Conservation (phyloP, 2,888 invertebrate genomes). For the Rhopalosiphum nymphaeae region DNA sequence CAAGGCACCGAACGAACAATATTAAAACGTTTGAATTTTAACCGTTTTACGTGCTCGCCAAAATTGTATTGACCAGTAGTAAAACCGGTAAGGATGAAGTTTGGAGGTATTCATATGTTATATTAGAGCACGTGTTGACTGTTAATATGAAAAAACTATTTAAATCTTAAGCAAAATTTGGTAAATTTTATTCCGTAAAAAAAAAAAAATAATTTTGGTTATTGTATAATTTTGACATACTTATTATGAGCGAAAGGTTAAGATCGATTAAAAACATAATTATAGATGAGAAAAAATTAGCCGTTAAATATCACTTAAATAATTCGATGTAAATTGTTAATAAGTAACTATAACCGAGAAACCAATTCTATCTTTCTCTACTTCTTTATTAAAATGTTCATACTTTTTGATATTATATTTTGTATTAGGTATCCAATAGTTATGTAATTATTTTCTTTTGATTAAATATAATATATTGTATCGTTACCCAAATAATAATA, state of each 20-base stretch:
- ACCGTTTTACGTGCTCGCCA: background rate
- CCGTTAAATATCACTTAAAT: background rate
- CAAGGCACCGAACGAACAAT: background rate
- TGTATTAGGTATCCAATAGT: background rate
- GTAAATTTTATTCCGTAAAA: background rate
- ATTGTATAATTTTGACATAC: background rate
- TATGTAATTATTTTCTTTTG: background rate
- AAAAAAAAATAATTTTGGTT: background rate
- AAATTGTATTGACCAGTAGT: background rate
- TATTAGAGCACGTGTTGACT: background rate
- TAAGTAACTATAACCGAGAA: background rate
- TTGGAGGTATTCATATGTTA: background rate
- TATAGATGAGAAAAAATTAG: background rate
- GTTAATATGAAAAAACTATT: background rate
- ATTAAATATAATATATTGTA: background rate
- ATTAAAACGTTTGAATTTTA: background rate
- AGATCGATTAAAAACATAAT: background rate
- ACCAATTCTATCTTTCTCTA: background rate
- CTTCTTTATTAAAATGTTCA: background rate
- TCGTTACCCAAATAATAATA: background rate
- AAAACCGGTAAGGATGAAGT: background rate
- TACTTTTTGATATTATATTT: background rate
- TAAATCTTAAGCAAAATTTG: background rate
- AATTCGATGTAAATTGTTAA: background rate
- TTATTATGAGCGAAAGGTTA: background rate